Percentiles rank a stretch among this genome's conserved stretches.
Conservation (phyloP, 2,888 invertebrate genomes). For the Embidobia sp. region DNA sequence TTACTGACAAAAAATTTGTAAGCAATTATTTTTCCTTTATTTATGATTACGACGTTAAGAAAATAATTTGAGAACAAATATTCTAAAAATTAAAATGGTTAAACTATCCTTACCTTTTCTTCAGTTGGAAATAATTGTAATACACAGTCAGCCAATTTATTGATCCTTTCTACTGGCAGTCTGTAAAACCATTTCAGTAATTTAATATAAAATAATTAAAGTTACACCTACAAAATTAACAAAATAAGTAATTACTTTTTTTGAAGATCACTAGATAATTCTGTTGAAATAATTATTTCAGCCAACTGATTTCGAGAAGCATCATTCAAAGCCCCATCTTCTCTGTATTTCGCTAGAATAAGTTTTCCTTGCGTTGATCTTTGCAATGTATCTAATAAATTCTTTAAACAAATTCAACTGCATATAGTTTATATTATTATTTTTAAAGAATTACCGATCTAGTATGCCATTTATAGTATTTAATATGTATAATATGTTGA, state of each 20-base stretch:
- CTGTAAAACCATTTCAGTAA: conserved; percentile 15
- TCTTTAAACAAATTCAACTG: conserved; percentile 20
- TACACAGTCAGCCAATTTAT: conserved; percentile 51
- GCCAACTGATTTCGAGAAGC: conserved; percentile 49
- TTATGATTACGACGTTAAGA: no score
- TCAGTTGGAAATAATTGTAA: conserved; percentile 49
- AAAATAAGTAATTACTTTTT: conserved; percentile 41
- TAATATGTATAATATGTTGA: no score
- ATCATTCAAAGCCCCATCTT: conserved; percentile 49
- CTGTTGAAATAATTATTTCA: conserved; percentile 45
- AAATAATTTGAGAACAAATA: no score
- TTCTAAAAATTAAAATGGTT: no score
- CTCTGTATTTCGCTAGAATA: conserved; percentile 49
- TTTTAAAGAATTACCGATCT: conserved; percentile 4
- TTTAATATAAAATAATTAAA: conserved; percentile 1
- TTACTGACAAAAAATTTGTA: no score
- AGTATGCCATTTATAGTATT: no score
- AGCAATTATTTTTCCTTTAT: no score
- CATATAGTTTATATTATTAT: not conserved
- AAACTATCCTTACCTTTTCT: conserved; percentile 34
- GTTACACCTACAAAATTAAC: no score
- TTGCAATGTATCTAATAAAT: conserved; percentile 42
- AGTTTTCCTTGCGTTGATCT: conserved; percentile 50
- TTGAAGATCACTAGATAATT: conserved; percentile 52
- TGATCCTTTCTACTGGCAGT: conserved; percentile 39